phyloP scores from a whole-genome alignment of 2,888 invertebrate genomes.

The Acrobasis suavella region DNA sequence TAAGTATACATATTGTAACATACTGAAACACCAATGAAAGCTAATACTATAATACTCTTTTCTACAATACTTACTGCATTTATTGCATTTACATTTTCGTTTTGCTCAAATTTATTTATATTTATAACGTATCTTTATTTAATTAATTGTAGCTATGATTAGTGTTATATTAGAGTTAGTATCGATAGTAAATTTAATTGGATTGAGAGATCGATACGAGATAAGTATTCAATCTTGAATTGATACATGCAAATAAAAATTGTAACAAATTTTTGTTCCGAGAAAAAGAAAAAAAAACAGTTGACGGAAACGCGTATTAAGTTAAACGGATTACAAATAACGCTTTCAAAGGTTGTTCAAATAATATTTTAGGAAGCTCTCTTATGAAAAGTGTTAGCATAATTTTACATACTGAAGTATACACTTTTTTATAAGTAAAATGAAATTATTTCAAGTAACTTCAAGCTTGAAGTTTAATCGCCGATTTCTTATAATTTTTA shows the following conservation, averaged over 20 bases:
- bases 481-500: no score
- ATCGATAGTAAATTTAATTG: slow-evolving; percentile 38
- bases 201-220: slow-evolving; percentile 41
- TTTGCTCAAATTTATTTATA: slow-evolving; percentile 60
- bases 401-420: no score
- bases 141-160: slow-evolving; percentile 44
- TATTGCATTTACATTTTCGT: slow-evolving; percentile 57
- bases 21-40: slow-evolving; percentile 68
- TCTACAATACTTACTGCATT: slow-evolving; percentile 53
- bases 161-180: slow-evolving; percentile 43
- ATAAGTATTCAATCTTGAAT: slow-evolving; percentile 24
- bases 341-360: no score
- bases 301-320: no score
- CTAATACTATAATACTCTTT: slow-evolving; percentile 48
- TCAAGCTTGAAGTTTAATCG: no score
- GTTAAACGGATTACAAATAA: no score
- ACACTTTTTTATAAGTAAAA: no score
- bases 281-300: no score
- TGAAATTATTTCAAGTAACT: no score
- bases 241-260: background rate
- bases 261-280: no score
- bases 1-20: slow-evolving; percentile 27
- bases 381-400: no score
- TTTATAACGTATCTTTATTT: slow-evolving; percentile 41
- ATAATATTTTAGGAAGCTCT: no score